Evolutionary conservation across 2,888 invertebrate species (phyloP), one percentile per base, ranked within the genome.

Genomic region (Drosophila cracens): DNA sequence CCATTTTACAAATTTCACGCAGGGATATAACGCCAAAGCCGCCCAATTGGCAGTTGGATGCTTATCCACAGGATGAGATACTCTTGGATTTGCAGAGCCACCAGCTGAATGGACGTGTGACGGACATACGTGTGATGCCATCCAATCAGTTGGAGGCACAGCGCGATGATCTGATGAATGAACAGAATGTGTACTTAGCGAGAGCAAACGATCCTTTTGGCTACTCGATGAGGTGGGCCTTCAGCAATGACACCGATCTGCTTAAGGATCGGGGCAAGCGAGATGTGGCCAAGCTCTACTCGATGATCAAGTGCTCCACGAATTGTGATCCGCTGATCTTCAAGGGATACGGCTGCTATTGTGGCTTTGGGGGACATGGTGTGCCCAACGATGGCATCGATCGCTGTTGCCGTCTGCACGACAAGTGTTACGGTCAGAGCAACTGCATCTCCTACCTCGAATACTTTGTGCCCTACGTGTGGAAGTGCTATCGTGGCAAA

Each of bases 341-440:
- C 92, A 97, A 97, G 92, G 97, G 97, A 13, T 98, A 98, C 87
- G 98, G 98, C 4, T 98, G 98, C 92, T 98, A 96, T 92, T 98
- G 98, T 90, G 98, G 98, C 5, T 97, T 97, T 91, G 94, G 97
- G 3, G 98, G 98, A 0, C 95, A 96, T 0, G 97, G 97, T 11
- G 94, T 95, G 73, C 95, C 96, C 2, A 95, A 96, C 36, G 97
- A 98, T 92, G 96, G 96, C 29, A 97, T 98, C 74, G 97, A 87
- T 87, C 79, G 96, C 83, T 98, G 98, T 92, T 98, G 98, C 91
- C 95, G 96, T 87, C 94, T 95, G 91, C 98, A 98, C 92, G 98
- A 98, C 93, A 95, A 96, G 93, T 98, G 98, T 92, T 98, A 98
- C 92, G 95, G 96, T 79, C 94, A 95, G 63, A 95, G 97, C 63